Conservation (phyloP, 2,113 vertebrate genomes). For the Sterna hirundo region DNA sequence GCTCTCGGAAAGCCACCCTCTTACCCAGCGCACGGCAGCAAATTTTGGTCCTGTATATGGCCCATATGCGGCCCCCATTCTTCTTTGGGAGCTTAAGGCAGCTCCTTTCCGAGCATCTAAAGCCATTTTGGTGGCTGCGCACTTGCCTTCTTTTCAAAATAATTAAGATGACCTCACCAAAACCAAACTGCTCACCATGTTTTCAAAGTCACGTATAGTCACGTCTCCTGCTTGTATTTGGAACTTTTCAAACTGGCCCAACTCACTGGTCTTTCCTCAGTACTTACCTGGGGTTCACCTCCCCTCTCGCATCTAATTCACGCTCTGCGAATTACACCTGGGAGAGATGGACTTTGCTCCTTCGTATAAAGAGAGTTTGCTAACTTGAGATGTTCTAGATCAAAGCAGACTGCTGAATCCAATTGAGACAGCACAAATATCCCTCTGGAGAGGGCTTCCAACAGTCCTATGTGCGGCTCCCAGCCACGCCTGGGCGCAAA, state of each 20-base stretch:
- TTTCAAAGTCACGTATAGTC: fast-evolving
- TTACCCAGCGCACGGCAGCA: fast-evolving
- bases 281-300: not conserved
- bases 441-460: not conserved
- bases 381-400: not conserved
- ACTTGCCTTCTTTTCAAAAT: fast-evolving
- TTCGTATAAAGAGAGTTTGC: too few relatives aligned
- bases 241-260: fast-evolving
- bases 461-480: fast-evolving
- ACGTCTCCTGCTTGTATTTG: fast-evolving
- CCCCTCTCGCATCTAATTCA: fast-evolving
- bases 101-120: fast-evolving
- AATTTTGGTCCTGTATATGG: fast-evolving
- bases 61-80: fast-evolving
- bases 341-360: not conserved
- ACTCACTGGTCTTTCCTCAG: not conserved
- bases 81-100: not conserved
- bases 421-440: not conserved
- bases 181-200: fast-evolving
- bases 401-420: not conserved
- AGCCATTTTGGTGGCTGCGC: not conserved
- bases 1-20: fast-evolving
- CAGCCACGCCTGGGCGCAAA: fast-evolving
- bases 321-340: fast-evolving
- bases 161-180: not conserved